A percentile compares a stretch with the other conserved stretches of the same genome.
Conservation (phyloP, 2,888 invertebrate species). For the Pecten maximus region DNA sequence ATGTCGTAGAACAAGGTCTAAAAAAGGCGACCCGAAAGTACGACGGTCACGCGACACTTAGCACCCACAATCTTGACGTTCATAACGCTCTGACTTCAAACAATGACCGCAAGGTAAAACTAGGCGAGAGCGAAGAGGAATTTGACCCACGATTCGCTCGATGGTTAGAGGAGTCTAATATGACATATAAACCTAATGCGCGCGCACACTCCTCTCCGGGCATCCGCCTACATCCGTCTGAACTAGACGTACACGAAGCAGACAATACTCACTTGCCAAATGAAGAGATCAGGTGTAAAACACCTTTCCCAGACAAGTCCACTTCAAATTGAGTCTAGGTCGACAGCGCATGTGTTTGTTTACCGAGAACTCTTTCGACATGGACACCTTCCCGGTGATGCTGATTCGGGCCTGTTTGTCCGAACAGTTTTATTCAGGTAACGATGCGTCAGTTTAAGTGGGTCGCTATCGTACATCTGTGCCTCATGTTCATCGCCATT, state of each 20-base stretch:
- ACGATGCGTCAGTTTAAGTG: too few relatives aligned
- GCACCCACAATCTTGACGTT: conserved; percentile 64
- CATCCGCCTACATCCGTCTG: neutral
- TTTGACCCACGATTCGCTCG: conserved; percentile 63
- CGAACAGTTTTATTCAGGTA: too few relatives aligned
- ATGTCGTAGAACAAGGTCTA: conserved; percentile 59
- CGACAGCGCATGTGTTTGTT: neutral
- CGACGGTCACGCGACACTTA: conserved; percentile 56
- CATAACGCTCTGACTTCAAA: conserved; percentile 64
- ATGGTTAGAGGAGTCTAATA: conserved; percentile 63
- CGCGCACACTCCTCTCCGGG: neutral
- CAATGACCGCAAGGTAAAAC: conserved; percentile 60
- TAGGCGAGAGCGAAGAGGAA: conserved; percentile 57
- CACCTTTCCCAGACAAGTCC: neutral
- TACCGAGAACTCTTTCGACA: neutral
- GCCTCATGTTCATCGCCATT: too few relatives aligned
- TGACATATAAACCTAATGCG: neutral
- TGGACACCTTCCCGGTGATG: neutral
- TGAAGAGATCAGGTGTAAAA: conserved; percentile 4
- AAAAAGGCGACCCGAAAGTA: conserved; percentile 40
- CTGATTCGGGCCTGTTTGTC: too few relatives aligned
- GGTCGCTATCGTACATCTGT: too few relatives aligned
- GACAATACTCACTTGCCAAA: neutral
- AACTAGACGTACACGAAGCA: neutral
- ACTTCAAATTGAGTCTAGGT: neutral